These are phyloP conservation scores for Pimpla rufipes DNA, from an alignment of 2,888 invertebrate genomes.

Conservation along the genomic window DNA sequence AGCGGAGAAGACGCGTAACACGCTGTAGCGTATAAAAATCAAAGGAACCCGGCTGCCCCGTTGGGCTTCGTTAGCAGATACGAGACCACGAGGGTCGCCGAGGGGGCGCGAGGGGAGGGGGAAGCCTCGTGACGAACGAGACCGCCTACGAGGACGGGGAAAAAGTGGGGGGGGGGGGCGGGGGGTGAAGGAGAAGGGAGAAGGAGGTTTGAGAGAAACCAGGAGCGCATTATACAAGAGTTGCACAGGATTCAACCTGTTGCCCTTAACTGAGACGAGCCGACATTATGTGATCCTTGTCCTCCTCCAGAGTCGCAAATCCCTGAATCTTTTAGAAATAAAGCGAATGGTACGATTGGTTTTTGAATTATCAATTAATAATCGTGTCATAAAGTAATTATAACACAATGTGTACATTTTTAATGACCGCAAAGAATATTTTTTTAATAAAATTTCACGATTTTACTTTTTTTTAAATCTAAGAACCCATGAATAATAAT, in stretches of 20 bases:
- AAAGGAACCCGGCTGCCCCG: constrained; percentile 20
- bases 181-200: constrained; percentile 9
- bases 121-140: constrained; percentile 11
- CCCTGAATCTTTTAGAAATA: too few species aligned
- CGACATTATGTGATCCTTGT: background rate
- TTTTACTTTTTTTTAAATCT: too few species aligned
- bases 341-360: too few species aligned
- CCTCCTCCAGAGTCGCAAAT: background rate
- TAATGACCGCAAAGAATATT: too few species aligned
- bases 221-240: constrained; percentile 53
- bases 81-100: background rate
- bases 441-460: too few species aligned
- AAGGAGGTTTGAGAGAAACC: constrained; percentile 31
- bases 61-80: constrained; percentile 51
- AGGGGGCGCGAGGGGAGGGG: background rate
- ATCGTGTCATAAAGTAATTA: too few species aligned
- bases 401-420: too few species aligned
- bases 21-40: constrained; percentile 37
- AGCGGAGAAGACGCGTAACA: constrained; percentile 39
- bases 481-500: too few species aligned
- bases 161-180: background rate
- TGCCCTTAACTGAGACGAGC: constrained; percentile 27
- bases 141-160: constrained; percentile 7
- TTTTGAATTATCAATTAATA: too few species aligned
- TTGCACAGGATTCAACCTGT: constrained; percentile 58